Base-by-base conservation (phyloP, 2,797 vertebrate species). In the Xenopus petersii region DNA sequence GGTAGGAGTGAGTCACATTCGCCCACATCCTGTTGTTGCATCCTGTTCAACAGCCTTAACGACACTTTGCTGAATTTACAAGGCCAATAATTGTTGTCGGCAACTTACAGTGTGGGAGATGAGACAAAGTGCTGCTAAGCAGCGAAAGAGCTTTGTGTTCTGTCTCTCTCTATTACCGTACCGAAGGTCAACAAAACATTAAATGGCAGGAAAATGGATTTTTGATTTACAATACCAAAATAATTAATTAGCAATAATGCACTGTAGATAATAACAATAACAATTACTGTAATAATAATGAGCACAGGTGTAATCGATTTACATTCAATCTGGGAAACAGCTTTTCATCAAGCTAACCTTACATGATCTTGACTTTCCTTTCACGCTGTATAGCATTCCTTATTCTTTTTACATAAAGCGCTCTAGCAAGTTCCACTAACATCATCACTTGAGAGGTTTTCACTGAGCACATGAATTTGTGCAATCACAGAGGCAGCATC, bases 31-130 rank as follows among this genome's bases (percentile, higher is more conserved):
- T 68, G 64, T 72, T 72, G 70, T 78, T 73, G 42, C 70, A 72
- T 77, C 75, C 76, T 79, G 76, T 79, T 79, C 59, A 66, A 64
- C 71, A 70, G 67, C 66, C 17, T 60, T 60, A 74, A 79, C 61
- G 59, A 78, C 71, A 74, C 76, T 79, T 79, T 74, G 61, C 67
- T 60, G 71, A 79, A 70, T 74, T 74, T 74, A 79, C 76, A 79
- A 79, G 76, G 76, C 76, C 76, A 73, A 70, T 74, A 79, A 79
- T 79, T 79, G 76, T 79, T 79, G 76, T 79, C 71, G 30, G 60
- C 68, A 60, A 66, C 67, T 61, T 79, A 74, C 76, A 79, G 71
- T 79, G 71, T 79, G 76, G 67, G 76, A 70, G 71, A 26, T 24
- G 61, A 74, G 67, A 70, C 76, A 79, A 78, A 73, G 71, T 74